phyloP scores from a whole-genome alignment of 2,888 invertebrate genomes.

The Seira sanloemensis region DNA sequence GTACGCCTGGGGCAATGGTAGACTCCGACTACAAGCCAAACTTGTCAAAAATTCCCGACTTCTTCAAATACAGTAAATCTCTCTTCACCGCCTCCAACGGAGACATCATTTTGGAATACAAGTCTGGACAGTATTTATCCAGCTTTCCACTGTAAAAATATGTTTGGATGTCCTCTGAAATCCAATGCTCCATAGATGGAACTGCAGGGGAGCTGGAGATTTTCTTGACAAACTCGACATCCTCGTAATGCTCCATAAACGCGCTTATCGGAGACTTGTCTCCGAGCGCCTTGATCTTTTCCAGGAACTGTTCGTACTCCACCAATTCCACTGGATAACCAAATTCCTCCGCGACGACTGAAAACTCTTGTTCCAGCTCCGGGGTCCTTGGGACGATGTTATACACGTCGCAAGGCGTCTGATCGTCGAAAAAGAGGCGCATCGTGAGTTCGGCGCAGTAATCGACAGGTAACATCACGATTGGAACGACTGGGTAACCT shows the following conservation, averaged over 20 bases:
- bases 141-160: slow-evolving; percentile 44
- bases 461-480: slow-evolving; percentile 52
- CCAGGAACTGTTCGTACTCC: slow-evolving; percentile 51
- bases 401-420: slow-evolving; percentile 49
- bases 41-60: slow-evolving; percentile 32
- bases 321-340: slow-evolving; percentile 54
- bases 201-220: neutral
- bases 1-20: no score
- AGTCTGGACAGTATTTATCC: slow-evolving; percentile 15
- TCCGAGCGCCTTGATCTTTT: slow-evolving; percentile 47
- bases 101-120: neutral
- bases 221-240: neutral
- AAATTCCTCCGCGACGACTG: slow-evolving; percentile 36
- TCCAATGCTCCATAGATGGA: neutral
- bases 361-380: slow-evolving; percentile 46
- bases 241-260: slow-evolving; percentile 38
- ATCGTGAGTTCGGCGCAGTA: slow-evolving; percentile 23
- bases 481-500: slow-evolving; percentile 19
- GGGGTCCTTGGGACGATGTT: slow-evolving; percentile 47
- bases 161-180: neutral
- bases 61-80: slow-evolving; percentile 48
- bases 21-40: no score
- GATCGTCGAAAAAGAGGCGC: slow-evolving; percentile 44
- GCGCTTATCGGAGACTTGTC: slow-evolving; percentile 41
- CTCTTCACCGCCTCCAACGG: slow-evolving; percentile 14